Evolutionary conservation across 2,888 invertebrate species (phyloP), one percentile per base, ranked within the genome.

Genomic region (Tetrapedia diversipes): DNA sequence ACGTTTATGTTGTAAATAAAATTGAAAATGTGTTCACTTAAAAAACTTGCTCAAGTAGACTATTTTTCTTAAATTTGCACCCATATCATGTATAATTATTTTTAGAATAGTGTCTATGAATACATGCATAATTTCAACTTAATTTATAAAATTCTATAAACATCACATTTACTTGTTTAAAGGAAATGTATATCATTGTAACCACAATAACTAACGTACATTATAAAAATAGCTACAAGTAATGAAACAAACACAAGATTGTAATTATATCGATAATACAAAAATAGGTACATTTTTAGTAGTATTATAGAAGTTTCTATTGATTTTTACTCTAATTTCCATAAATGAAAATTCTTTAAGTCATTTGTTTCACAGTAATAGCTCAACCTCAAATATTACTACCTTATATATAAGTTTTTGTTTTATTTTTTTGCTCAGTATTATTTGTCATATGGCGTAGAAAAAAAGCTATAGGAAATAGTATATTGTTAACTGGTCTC

Each of bases 401-500:
- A 64, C 32, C 24, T 24, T 45, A n/a, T 65, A 51, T 49, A 68
- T 37, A 53, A 60, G 51, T n/a, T 27, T 49, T 29, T 76, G 16
- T 56, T 53, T 16, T 54, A 19, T 77, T 47, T 67, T 65, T 72
- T 78, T 60, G 93, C 93, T 61, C 89, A 95, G 95, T 95, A 47
- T 90, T 95, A 76, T 94, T 94, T 92, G 92, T 94, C 90, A 90
- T 94, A 82, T 95, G 95, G 92, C 93, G 94, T 73, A 92, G 94
- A 69, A 93, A 93, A 71, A 94, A 93, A 76, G 93, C 93, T 60
- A 89, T 93, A 8, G 93, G 95, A 34, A 93, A 94, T 45, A 94
- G 94, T 82, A 93, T 98, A 59, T 92, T 98, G 67, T 89, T 98
- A 14, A 95, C 96, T 64, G 99, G 99, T 2, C 93, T 98, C 2